Base-by-base conservation (phyloP, 2,113 vertebrate genomes). In the Microcebus jonahi region DNA sequence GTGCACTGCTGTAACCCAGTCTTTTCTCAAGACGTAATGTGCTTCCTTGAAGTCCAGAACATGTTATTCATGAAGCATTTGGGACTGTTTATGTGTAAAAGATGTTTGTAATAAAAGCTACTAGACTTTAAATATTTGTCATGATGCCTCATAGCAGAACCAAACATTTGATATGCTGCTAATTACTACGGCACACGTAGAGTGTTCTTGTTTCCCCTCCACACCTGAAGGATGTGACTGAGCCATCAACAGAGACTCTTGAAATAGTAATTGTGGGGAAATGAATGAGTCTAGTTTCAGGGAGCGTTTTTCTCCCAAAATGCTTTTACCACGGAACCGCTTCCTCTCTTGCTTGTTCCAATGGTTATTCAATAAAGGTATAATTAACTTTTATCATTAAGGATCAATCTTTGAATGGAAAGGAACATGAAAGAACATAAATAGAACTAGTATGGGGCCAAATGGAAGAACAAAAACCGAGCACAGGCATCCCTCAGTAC, bases 101-200 rank as follows among this genome's bases (percentile, higher is more conserved):
- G 53, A 71, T 7, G 55, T 53, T 21, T 42, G 23, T 14, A 23
- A 27, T 73, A 25, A 77, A 67, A 0, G 31, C 17, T 34, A n/a
- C 20, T 10, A 12, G 50, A 48, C 17, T 36, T 57, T 29, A 36
- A 65, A 5, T 8, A 29, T 11, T 8, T 45, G 14, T 36, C 68
- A 68, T 20, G 50, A 48, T 18, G 48, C 50, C 71, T 25, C 25
- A 9, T 21, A 57, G n/a, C 45, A 6, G 1, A 29, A 31, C 8
- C 36, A 21, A 4, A 11, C n/a, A 21, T 9, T 14, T 6, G 20
- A 20, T 8, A 4, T 0, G n/a, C 67, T 29, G 29, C 75, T 17
- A 13, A 31, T 5, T 4, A 10, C 7, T 6, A 23, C 1, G 1
- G 34, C 12, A 6, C 14, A 18, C 6, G 0, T 2, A 21, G 5